phyloP scores from a whole-genome alignment of 2,797 vertebrate genomes.

The Xenops minutus region DNA sequence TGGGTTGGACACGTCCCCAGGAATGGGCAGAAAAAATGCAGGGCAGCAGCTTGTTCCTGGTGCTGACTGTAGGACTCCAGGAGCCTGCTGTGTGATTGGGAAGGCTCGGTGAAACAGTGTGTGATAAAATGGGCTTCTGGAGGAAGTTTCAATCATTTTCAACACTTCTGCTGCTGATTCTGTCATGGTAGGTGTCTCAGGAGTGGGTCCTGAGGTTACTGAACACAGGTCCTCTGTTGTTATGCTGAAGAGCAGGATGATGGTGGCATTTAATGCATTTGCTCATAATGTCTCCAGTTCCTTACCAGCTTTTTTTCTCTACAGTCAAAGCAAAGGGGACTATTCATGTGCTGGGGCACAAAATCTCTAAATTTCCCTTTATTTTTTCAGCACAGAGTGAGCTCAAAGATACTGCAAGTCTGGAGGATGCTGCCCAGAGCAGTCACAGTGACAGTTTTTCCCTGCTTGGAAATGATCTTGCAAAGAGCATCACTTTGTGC shows the following conservation, averaged over 20 bases:
- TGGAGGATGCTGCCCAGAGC: background rate
- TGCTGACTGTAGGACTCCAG: background rate
- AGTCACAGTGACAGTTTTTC: background rate
- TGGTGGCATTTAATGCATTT: background rate
- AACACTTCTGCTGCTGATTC: background rate
- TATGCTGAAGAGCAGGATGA: background rate
- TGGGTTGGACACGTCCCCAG: background rate
- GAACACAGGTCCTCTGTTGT: background rate
- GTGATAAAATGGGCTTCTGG: accelerated
- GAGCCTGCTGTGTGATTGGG: background rate
- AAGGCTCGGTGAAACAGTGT: background rate
- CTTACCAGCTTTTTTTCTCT: background rate
- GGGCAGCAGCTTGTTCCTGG: background rate
- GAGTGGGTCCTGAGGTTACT: background rate
- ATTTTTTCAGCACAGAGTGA: background rate
- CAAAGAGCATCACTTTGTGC: background rate
- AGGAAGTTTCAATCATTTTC: background rate
- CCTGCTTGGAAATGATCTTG: background rate
- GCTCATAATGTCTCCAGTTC: background rate
- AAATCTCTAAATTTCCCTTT: background rate
- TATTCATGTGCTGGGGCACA: background rate
- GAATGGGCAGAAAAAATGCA: background rate
- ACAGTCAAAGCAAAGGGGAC: background rate
- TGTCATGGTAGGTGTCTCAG: background rate
- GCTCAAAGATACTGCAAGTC: accelerated